These are phyloP conservation scores for Hormiphora californensis DNA, from an alignment of 37 sponge, comb jelly and placozoan species.

Conservation along the genomic window DNA sequence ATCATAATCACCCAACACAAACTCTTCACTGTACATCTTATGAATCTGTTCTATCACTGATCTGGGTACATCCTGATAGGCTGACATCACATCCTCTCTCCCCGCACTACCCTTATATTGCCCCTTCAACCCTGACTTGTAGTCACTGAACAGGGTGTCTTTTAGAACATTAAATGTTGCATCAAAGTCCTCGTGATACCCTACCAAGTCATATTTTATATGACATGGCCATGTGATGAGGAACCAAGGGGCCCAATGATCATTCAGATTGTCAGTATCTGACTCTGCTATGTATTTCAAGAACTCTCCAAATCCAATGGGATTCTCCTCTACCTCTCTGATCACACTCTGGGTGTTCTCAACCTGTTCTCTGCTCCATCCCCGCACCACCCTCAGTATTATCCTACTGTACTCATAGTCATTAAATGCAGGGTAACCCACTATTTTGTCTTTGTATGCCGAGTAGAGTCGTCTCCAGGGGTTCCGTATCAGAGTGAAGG, in stretches of 20 bases:
- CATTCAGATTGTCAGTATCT: not conserved
- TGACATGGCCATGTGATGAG: not conserved
- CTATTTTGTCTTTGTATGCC: conserved; percentile 23
- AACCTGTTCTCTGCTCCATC: not conserved
- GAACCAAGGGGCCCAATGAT: conserved; percentile 48
- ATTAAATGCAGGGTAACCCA: not conserved
- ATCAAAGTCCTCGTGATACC: conserved; percentile 23
- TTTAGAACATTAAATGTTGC: not conserved
- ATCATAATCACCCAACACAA: conserved; percentile 9
- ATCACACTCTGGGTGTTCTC: not conserved
- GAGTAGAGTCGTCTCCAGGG: conserved; percentile 47
- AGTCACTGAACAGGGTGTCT: not conserved
- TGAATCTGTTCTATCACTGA: not conserved
- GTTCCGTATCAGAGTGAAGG: conserved; percentile 49
- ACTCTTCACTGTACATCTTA: not conserved
- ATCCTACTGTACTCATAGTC: not conserved
- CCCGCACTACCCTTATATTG: not conserved
- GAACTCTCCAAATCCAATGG: conserved; percentile 15
- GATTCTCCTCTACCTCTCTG: not conserved
- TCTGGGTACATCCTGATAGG: not conserved
- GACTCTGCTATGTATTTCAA: not conserved
- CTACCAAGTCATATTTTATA: not conserved
- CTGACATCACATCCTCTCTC: not conserved
- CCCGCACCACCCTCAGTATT: not conserved
- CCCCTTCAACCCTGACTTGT: not conserved